Conservation (phyloP, 2,797 vertebrate genomes). For the Betta splendens region DNA sequence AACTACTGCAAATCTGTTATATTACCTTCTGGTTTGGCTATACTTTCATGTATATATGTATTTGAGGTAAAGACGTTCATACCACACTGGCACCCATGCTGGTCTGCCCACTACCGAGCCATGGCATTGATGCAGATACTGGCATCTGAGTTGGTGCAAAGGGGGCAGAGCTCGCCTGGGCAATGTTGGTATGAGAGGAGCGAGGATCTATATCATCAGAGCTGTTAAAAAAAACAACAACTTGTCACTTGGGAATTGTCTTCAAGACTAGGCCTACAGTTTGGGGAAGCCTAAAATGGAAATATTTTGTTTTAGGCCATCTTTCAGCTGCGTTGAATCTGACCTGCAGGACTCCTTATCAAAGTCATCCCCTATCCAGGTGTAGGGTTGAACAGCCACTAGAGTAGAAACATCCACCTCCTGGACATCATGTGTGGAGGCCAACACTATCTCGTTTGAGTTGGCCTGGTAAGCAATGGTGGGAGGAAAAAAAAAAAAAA, state of each 20-base stretch:
- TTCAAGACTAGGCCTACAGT: too few species aligned
- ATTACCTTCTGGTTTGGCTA: neutral
- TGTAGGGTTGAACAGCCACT: slow-evolving; percentile 91
- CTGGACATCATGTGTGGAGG: slow-evolving; percentile 97
- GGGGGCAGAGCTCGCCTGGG: slow-evolving; percentile 83
- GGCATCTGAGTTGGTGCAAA: slow-evolving; percentile 86
- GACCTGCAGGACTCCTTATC: slow-evolving; percentile 98
- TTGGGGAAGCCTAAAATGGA: neutral
- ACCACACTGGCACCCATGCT: slow-evolving; percentile 97
- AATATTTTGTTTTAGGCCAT: neutral
- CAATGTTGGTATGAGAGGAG: slow-evolving; percentile 92
- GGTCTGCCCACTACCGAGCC: slow-evolving; percentile 96
- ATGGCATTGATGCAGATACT: slow-evolving; percentile 92
- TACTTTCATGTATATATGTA: slow-evolving; percentile 5
- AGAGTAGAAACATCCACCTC: slow-evolving; percentile 95
- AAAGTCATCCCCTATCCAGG: slow-evolving; percentile 97
- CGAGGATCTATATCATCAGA: slow-evolving; percentile 94
- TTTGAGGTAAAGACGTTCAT: slow-evolving; percentile 49
- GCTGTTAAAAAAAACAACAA: slow-evolving; percentile 73
- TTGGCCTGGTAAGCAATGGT: slow-evolving; percentile 84
- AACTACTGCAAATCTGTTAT: slow-evolving; percentile 30
- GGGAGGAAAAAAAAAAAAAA: neutral
- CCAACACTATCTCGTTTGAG: slow-evolving; percentile 94
- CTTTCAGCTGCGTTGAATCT: slow-evolving; percentile 5
- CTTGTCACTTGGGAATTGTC: neutral